Evolutionary conservation across 2,797 vertebrate genomes (phyloP).

Genomic region (Rhincodon typus): DNA sequence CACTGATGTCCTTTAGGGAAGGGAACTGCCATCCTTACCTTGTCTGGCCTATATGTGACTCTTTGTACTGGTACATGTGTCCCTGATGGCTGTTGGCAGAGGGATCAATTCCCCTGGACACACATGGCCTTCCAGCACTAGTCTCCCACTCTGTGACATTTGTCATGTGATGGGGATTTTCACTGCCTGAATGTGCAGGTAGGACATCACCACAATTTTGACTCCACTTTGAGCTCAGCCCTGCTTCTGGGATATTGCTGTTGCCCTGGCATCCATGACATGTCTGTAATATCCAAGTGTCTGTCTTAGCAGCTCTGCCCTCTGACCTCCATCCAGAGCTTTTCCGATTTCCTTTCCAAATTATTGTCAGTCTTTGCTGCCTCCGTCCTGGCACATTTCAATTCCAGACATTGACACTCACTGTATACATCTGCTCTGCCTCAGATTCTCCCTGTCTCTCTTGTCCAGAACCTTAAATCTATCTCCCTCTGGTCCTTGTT

Average conservation of each 20-base stretch:
- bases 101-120: neutral
- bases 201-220: neutral
- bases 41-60: too few species aligned
- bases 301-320: neutral
- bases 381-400: too few species aligned
- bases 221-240: neutral
- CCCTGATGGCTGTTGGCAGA: neutral
- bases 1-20: too few species aligned
- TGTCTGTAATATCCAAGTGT: neutral
- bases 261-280: neutral
- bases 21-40: too few species aligned
- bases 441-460: too few species aligned
- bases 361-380: too few species aligned
- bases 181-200: neutral
- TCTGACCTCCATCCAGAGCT: too few species aligned
- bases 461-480: too few species aligned
- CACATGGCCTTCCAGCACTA: neutral
- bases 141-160: neutral
- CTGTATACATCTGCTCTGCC: too few species aligned
- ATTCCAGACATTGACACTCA: too few species aligned
- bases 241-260: neutral
- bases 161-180: neutral
- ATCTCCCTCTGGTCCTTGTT: too few species aligned
- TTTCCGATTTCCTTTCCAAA: too few species aligned
- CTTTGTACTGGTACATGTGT: neutral